Conservation (phyloP, 2,888 invertebrate genomes). For the Eilema caniola region DNA sequence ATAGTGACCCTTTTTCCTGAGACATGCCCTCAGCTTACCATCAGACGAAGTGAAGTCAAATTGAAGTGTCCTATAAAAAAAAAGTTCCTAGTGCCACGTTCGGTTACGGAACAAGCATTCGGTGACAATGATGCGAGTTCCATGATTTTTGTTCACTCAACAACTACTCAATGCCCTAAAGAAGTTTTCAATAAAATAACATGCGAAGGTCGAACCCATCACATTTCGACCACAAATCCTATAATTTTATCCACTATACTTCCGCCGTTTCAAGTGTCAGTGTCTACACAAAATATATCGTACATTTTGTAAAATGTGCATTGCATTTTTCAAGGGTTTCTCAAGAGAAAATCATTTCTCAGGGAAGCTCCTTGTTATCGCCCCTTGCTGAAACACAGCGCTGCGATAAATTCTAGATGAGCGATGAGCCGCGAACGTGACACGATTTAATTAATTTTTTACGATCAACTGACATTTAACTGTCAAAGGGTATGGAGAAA, state of each 20-base stretch:
- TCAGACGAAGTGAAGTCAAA: too few species aligned
- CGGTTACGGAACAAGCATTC: too few species aligned
- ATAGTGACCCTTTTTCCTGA: too few species aligned
- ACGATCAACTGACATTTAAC: slow-evolving; percentile 24
- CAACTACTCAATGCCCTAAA: too few species aligned
- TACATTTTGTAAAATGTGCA: background rate
- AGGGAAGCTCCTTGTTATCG: slow-evolving; percentile 21
- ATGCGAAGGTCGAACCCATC: too few species aligned
- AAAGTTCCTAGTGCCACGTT: too few species aligned
- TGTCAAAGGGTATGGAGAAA: slow-evolving; percentile 4
- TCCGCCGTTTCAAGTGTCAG: background rate
- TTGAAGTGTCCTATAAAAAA: too few species aligned
- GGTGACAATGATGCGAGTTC: too few species aligned
- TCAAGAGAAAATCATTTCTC: slow-evolving; percentile 2
- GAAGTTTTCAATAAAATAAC: too few species aligned
- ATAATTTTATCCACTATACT: background rate
- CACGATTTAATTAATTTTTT: slow-evolving; percentile 42
- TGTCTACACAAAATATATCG: background rate
- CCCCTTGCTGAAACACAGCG: slow-evolving; percentile 21
- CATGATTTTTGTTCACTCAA: too few species aligned
- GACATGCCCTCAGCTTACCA: too few species aligned
- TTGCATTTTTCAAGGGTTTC: background rate
- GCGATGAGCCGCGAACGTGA: slow-evolving; percentile 29
- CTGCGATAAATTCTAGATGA: slow-evolving; percentile 34
- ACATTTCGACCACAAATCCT: background rate